Conservation (phyloP, 2,888 invertebrate species). For the Crioceris asparagi region DNA sequence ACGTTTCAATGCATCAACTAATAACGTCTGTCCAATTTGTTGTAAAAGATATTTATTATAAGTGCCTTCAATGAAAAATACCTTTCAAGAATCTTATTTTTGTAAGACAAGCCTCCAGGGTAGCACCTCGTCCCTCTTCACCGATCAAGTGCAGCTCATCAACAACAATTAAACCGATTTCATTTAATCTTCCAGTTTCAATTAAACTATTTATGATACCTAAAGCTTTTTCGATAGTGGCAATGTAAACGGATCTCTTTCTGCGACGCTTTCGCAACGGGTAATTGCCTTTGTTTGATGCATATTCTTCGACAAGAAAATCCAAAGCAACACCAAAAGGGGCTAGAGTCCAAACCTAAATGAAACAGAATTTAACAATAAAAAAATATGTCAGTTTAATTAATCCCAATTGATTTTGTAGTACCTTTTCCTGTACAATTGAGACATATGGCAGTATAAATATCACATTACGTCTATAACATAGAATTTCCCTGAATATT, state of each 20-base stretch:
- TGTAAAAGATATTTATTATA: too few species aligned
- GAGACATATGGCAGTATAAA: slow-evolving; percentile 92
- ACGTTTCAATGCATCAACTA: too few species aligned
- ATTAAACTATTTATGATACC: slow-evolving; percentile 77
- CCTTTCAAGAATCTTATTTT: slow-evolving; percentile 64
- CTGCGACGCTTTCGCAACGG: slow-evolving; percentile 67
- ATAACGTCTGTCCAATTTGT: too few species aligned
- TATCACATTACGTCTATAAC: slow-evolving; percentile 69
- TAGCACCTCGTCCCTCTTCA: slow-evolving; percentile 74
- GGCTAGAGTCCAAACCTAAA: slow-evolving; percentile 69
- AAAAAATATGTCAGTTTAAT: not conserved
- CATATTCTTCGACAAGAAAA: slow-evolving; percentile 92
- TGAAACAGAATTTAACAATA: slow-evolving; percentile 17
- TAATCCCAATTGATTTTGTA: slow-evolving; percentile 3
- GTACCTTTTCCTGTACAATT: slow-evolving; percentile 93
- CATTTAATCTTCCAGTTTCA: slow-evolving; percentile 60
- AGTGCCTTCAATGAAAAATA: too few species aligned
- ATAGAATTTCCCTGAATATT: slow-evolving; percentile 76
- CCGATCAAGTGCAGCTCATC: slow-evolving; percentile 93
- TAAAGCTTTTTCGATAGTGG: slow-evolving; percentile 91
- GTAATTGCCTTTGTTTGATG: slow-evolving; percentile 74
- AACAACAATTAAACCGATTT: slow-evolving; percentile 70
- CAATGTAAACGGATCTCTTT: slow-evolving; percentile 74
- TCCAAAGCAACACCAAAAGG: slow-evolving; percentile 79
- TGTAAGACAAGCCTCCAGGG: slow-evolving; percentile 71